Evolutionary conservation across 2,113 vertebrate species (phyloP), one percentile per base, ranked within the genome.

Genomic region (Atractosteus spatula): DNA sequence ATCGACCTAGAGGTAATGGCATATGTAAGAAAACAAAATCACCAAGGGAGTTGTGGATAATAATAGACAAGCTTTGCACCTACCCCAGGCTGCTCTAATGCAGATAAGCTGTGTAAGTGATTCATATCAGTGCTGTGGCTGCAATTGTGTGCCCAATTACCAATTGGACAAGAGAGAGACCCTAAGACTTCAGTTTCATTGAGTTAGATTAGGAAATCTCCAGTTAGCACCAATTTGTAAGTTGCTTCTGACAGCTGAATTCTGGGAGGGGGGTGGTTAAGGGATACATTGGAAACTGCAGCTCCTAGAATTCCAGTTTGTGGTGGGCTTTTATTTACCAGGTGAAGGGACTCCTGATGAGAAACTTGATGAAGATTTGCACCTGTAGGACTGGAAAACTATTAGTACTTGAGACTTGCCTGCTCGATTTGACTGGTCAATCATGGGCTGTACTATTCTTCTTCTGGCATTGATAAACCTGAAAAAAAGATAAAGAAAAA

Each of bases 401-500:
- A 85, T 85, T 76, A 86, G 71, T 76, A 82, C 77, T 82, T 85
- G 86, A 80, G 83, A 91, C 93, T 99, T 96, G 96, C 97, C 97
- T 99, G 97, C 97, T 97, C 97, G 96, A 94, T 99, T 99, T 87
- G 97, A 99, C 95, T 99, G 97, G 94, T 99, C 97, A 83, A 99
- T 99, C 97, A 99, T 99, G 89, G 97, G 97, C 92, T 99, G 97
- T 90, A 99, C 97, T 98, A 99, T 99, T 95, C 97, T 97, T 96
- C 97, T 98, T 87, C 97, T 95, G 94, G 97, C 97, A 73, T 99
- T 99, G 93, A 99, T 99, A 91, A 99, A 99, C 97, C 97, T 99
- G 93, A 76, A 90, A 94, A 41, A 89, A 86, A 93, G 84, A 82
- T 88, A 83, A 88, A 76, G 84, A 29, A 29, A 29, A 29, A 29